phyloP scores from a whole-genome alignment of 1,140 invertebrate species.

The Sitophilus oryzae region DNA sequence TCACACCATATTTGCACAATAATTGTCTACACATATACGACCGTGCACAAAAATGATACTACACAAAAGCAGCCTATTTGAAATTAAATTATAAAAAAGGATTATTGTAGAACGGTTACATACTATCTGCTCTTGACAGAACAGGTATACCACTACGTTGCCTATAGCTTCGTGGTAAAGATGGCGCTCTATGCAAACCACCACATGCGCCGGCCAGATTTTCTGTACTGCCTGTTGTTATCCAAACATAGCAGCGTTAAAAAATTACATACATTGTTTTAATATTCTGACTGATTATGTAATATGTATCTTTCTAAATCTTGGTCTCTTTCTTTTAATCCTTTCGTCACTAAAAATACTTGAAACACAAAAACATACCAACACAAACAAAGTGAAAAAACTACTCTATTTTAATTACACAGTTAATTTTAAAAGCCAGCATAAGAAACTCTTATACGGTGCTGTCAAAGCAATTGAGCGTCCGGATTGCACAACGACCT shows the following conservation, averaged over 20 bases:
- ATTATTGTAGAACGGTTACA: too few species aligned
- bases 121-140: constrained; percentile 44
- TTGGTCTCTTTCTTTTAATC: background rate
- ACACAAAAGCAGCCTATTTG: too few species aligned
- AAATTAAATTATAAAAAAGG: too few species aligned
- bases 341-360: background rate
- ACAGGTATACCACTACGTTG: constrained; percentile 56
- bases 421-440: too few species aligned
- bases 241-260: constrained; percentile 26
- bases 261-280: background rate
- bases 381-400: background rate
- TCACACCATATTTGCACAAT: too few species aligned
- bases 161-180: constrained; percentile 53
- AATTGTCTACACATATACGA: too few species aligned
- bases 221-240: constrained; percentile 50
- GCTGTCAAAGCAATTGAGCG: too few species aligned
- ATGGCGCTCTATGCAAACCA: constrained; percentile 52
- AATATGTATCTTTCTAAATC: background rate
- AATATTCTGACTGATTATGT: background rate
- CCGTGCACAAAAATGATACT: too few species aligned
- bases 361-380: background rate
- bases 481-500: too few species aligned
- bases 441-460: too few species aligned
- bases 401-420: background rate
- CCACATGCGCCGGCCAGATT: constrained; percentile 46